Base-by-base conservation (phyloP, 2,888 invertebrate genomes). In the Julus scanicus region DNA sequence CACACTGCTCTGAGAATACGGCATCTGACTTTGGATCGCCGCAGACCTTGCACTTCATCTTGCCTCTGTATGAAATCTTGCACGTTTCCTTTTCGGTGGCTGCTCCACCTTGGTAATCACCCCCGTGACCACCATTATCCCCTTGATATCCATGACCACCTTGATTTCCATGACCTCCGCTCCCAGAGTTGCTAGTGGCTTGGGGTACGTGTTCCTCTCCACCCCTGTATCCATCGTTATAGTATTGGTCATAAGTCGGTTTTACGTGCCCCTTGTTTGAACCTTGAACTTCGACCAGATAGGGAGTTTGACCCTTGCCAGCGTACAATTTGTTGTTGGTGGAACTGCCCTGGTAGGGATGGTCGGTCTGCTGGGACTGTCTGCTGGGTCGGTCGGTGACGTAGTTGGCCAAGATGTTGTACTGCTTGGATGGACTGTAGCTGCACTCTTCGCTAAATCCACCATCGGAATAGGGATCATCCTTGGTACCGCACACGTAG, bases 41-140 rank as follows among this genome's bases (percentile, higher is more conserved):
- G 80, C 88, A 88, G 17, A 86, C 48, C 48, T 80, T 86, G 49
- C 88, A 88, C 71, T 88, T 88, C 88, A 88, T 88, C n/a, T 88
- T 86, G 39, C 88, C 88, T 44, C 57, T 63, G 80, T 88, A 88
- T 0, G 80, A 20, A 37, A 88, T 86, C 80, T 88, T 88, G 63
- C 88, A 88, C 8, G 84, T 49, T 48, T 83, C 57, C 49, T 88
- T 88, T 29, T 88, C 84, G 13, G 88, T 88, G 48, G 83, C 71
- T 3, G 63, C 48, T 17, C 83, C 87, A 13, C 86, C 86, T 5
- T n/a, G n/a, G 20, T 39, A 8, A 48, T 29, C 84, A 11, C 57
- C 49, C 11, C 57, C 83, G 4, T n/a, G 17, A 9, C 48, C 83
- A 0, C 48, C 48, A 40, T 49, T 3, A 37, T 49, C 86, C 3